Evolutionary conservation across 2,113 vertebrate genomes (phyloP).

Genomic region (Fregetta grallaria): DNA sequence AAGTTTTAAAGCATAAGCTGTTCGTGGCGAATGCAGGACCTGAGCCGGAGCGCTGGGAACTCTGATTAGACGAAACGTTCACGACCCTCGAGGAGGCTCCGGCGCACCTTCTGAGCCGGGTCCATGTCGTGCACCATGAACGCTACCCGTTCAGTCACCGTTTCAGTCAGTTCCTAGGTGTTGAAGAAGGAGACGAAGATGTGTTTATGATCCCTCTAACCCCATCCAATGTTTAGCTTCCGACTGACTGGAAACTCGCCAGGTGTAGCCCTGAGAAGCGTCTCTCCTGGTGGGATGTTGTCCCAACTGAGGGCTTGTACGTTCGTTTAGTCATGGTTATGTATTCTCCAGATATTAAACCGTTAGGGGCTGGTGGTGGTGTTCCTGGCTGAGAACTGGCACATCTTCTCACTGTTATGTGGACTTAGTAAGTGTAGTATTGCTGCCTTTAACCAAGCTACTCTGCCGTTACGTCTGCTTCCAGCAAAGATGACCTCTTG

Average conservation of each 20-base stretch:
- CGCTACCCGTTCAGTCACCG: background rate
- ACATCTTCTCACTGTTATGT: fast-evolving
- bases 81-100: background rate
- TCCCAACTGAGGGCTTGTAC: background rate
- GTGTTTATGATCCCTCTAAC: background rate
- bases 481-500: background rate
- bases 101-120: background rate
- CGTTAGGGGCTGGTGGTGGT: background rate
- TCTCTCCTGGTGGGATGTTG: background rate
- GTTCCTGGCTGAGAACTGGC: background rate
- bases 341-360: background rate
- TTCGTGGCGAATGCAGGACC: background rate
- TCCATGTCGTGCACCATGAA: background rate
- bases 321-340: fast-evolving
- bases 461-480: background rate
- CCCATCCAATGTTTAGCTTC: background rate
- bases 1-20: background rate
- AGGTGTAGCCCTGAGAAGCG: background rate
- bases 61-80: background rate
- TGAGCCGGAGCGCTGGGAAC: background rate
- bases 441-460: background rate
- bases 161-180: background rate
- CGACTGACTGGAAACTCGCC: background rate
- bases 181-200: background rate
- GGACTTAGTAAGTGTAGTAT: background rate